phyloP scores from a whole-genome alignment of 2,888 invertebrate genomes.

The Drosophila ustulata region DNA sequence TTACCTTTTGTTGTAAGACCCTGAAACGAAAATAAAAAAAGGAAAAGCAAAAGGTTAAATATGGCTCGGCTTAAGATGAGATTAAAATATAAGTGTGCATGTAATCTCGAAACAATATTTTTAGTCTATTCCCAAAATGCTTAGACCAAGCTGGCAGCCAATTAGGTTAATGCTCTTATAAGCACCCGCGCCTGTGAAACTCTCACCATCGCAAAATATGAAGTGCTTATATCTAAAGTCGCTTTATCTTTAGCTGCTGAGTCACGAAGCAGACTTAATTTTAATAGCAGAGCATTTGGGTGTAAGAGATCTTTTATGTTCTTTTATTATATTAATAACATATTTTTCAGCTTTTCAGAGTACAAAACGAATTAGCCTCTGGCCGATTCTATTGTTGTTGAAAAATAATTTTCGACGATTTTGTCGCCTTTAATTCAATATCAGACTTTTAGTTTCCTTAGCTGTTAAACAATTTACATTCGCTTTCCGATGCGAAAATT shows the following conservation, averaged over 20 bases:
- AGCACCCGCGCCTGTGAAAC: constrained; percentile 8
- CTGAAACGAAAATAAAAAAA: constrained; percentile 51
- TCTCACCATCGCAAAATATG: neutral
- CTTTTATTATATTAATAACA: constrained; percentile 17
- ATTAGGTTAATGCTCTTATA: constrained; percentile 68
- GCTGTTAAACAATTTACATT: neutral
- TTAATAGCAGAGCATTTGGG: constrained; percentile 51
- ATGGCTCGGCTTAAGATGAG: constrained; percentile 48
- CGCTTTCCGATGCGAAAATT: neutral
- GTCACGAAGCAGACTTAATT: constrained; percentile 49
- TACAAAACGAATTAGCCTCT: constrained; percentile 7
- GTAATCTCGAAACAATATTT: constrained; percentile 72
- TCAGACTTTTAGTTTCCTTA: constrained; percentile 1
- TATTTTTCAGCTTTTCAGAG: constrained; percentile 24
- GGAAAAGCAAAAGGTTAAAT: constrained; percentile 55
- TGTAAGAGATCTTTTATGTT: constrained; percentile 37
- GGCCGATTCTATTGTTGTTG: constrained; percentile 20
- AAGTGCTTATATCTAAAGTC: constrained; percentile 33
- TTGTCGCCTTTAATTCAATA: constrained; percentile 43
- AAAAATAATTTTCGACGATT: constrained; percentile 23
- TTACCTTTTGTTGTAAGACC: constrained; percentile 62
- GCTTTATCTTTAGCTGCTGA: constrained; percentile 1
- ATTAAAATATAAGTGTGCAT: constrained; percentile 65
- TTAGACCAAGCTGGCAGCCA: constrained; percentile 42
- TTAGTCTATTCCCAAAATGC: constrained; percentile 38